Conservation (phyloP, 2,888 invertebrate genomes). For the Netelia fuscicornis region DNA sequence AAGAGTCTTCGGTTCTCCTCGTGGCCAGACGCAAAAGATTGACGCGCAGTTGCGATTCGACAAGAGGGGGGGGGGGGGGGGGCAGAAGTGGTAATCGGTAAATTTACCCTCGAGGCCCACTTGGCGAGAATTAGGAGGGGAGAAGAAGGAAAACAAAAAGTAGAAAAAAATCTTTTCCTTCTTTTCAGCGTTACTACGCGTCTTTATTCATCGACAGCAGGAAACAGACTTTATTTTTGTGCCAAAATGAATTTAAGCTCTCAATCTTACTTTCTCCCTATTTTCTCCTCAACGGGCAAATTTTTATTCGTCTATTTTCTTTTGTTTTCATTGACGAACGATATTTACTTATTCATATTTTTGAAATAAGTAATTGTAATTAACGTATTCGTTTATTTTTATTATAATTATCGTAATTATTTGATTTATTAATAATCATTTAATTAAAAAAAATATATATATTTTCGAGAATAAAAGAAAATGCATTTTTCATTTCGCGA, state of each 20-base stretch:
- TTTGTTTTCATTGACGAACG: too few species aligned
- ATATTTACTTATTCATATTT: neutral
- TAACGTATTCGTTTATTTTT: neutral
- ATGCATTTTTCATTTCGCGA: too few species aligned
- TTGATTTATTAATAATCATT: too few species aligned
- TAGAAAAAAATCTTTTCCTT: conserved; percentile 9
- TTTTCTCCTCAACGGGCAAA: neutral
- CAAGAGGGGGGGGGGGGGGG: too few species aligned
- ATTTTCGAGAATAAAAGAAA: too few species aligned
- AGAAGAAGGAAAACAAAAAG: conserved; percentile 7
- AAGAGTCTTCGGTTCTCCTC: too few species aligned
- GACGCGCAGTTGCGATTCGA: too few species aligned
- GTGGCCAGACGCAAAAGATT: too few species aligned
- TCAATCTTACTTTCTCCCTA: neutral
- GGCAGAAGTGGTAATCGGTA: neutral
- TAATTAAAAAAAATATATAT: too few species aligned
- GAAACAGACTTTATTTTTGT: conserved; percentile 7
- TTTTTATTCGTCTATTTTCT: too few species aligned
- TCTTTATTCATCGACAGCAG: neutral
- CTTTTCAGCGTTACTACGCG: conserved; percentile 2
- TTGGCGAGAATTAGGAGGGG: neutral
- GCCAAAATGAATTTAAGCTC: neutral
- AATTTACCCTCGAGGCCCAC: neutral
- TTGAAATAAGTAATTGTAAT: neutral
- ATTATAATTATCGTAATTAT: too few species aligned